Conservation (phyloP, 2,888 invertebrate genomes). For the Lepetodrilus schrolli region DNA sequence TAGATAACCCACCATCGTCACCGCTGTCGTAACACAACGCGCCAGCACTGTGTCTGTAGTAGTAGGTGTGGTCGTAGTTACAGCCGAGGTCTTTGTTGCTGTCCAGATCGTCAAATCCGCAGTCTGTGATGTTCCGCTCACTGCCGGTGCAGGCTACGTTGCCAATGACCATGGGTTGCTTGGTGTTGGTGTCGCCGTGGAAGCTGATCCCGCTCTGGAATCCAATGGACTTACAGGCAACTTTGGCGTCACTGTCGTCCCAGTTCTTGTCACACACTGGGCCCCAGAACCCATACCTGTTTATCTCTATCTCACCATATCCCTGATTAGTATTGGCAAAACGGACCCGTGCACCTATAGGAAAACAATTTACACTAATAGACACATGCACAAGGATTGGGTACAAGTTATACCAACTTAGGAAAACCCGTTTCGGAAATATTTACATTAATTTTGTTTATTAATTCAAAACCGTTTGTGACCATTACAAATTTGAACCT, state of each 20-base stretch:
- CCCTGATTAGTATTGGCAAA: slow-evolving; percentile 39
- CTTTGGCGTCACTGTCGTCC: slow-evolving; percentile 56
- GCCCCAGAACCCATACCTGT: slow-evolving; percentile 84
- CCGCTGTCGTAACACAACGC: slow-evolving; percentile 56
- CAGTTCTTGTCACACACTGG: slow-evolving; percentile 72
- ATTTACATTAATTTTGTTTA: too few relatives aligned
- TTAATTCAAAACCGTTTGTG: too few relatives aligned
- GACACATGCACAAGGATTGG: too few relatives aligned
- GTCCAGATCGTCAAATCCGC: slow-evolving; percentile 50
- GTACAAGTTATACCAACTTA: too few relatives aligned
- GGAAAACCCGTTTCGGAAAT: too few relatives aligned
- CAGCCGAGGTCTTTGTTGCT: slow-evolving; percentile 51
- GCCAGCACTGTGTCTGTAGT: slow-evolving; percentile 49
- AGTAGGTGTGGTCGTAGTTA: neutral
- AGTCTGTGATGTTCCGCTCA: slow-evolving; percentile 47
- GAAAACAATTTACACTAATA: too few relatives aligned
- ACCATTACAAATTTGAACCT: too few relatives aligned
- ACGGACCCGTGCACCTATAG: slow-evolving; percentile 45
- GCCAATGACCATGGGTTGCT: slow-evolving; percentile 52
- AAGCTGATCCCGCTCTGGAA: neutral
- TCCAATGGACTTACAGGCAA: slow-evolving; percentile 17
- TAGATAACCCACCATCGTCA: slow-evolving; percentile 33
- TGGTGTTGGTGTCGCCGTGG: neutral
- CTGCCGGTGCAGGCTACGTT: slow-evolving; percentile 52
- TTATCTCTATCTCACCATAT: slow-evolving; percentile 79